Evolutionary conservation across 2,113 vertebrate species (phyloP).

Genomic region (Morphnarchus princeps): DNA sequence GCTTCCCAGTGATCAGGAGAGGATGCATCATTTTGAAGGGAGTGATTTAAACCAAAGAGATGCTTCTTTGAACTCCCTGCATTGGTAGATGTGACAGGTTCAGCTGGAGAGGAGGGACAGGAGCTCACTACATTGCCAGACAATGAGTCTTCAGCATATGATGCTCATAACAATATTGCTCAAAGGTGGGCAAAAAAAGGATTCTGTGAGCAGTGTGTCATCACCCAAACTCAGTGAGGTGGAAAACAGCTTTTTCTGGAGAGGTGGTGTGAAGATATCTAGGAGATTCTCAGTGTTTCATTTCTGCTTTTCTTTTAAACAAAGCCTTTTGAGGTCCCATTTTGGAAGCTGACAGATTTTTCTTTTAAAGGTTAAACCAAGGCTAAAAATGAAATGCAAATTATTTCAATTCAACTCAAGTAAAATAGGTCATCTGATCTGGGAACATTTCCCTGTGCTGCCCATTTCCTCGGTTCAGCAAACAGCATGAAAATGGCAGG

Average conservation of each 20-base stretch:
- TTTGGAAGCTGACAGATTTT: neutral
- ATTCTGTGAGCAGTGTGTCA: neutral
- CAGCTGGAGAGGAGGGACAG: neutral
- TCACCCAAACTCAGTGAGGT: neutral
- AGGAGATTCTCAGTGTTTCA: neutral
- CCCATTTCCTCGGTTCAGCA: neutral
- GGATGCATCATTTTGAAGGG: neutral
- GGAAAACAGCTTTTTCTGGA: neutral
- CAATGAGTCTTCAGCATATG: neutral
- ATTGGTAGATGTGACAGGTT: neutral
- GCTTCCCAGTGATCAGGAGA: neutral
- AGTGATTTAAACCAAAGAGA: neutral
- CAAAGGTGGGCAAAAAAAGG: neutral
- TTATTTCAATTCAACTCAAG: neutral
- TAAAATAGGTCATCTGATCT: neutral
- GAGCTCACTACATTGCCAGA: neutral
- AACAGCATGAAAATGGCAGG: neutral
- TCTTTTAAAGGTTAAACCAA: neutral
- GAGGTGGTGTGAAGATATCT: neutral
- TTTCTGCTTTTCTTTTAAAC: neutral
- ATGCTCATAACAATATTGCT: neutral
- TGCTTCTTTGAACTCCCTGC: neutral
- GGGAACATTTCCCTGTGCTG: neutral
- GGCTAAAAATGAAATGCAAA: constrained; percentile 1
- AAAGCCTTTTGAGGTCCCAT: neutral